These are phyloP conservation scores for Patella pellucida DNA, from an alignment of 2,888 invertebrate species.

Conservation along the genomic window DNA sequence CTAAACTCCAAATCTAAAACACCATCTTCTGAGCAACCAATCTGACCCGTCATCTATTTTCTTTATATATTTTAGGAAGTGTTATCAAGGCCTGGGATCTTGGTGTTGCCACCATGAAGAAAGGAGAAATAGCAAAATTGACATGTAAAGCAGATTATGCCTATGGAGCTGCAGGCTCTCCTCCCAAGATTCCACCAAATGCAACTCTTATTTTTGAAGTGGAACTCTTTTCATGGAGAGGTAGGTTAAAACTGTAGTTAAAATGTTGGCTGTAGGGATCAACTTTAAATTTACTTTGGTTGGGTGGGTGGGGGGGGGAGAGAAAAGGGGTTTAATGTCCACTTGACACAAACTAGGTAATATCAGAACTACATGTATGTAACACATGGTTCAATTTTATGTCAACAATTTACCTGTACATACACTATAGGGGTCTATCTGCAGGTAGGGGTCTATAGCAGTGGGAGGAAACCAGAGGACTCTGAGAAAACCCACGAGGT, in stretches of 20 bases:
- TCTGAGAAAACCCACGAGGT: too few species aligned
- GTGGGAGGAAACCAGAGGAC: too few species aligned
- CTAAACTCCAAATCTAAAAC: neutral
- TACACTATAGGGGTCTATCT: too few species aligned
- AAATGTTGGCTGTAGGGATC: neutral
- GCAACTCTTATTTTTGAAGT: slow-evolving; percentile 86
- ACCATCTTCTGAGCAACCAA: neutral
- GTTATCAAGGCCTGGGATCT: slow-evolving; percentile 97
- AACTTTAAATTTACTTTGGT: too few species aligned
- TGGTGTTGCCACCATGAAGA: slow-evolving; percentile 93
- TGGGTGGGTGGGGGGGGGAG: too few species aligned
- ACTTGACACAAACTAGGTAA: too few species aligned
- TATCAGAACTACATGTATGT: too few species aligned
- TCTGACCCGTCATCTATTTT: neutral
- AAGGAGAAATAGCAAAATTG: slow-evolving; percentile 86
- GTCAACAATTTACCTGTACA: too few species aligned
- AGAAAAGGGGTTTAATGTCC: too few species aligned
- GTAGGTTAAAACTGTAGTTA: slow-evolving; percentile 56
- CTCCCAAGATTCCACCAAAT: slow-evolving; percentile 90
- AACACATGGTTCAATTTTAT: too few species aligned
- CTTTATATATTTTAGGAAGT: slow-evolving; percentile 73
- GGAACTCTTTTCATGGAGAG: slow-evolving; percentile 88
- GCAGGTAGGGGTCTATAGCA: too few species aligned
- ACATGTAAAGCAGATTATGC: slow-evolving; percentile 92
- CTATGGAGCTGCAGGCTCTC: slow-evolving; percentile 86